Evolutionary conservation across 2,888 invertebrate species (phyloP), one percentile per base, ranked within the genome.

Genomic region (Drosophila quinaria): DNA sequence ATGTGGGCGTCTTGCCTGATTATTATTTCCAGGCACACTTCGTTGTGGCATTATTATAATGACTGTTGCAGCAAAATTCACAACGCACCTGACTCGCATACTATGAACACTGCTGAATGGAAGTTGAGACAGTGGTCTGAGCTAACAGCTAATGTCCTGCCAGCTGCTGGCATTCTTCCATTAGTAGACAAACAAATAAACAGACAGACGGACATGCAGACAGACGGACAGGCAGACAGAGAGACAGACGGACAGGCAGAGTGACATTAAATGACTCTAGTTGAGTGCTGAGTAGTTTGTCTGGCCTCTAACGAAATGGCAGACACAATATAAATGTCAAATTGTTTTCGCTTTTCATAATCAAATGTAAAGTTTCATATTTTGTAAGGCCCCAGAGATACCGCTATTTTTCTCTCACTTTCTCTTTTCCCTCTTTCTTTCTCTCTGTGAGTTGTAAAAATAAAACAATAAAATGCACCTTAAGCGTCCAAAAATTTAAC

Each of bases 11-110:
- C 61, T 33, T 46, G 56, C 56, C 71, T 90, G 86, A 86, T 90
- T 89, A 89, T 79, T 89, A 87, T 90, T 90, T 88, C 90, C 74
- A 81, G 81, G 87, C 90, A 90, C 90, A 90, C 88, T 87, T 89
- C 89, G 89, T 90, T 90, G 90, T 89, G 90, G 89, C 90, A 90
- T 90, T 90, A 90, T 90, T 89, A 80, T 87, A 90, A 90, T 87
- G 90, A 89, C 90, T 89, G 80, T 90, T 90, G 90, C 90, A 90
- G 87, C 90, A 90, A 83, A 89, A 87, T 87, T 90, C 90, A 89
- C 80, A 81, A 78, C 85, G 87, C 88, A 90, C 90, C 90, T 90
- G 90, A 90, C 89, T 87, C 61, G 87, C 78, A 84, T 84, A 80
- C 70, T 58, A 77, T 22, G 22, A 22, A 22, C 65, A 72, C 54